Conservation (phyloP, 1,140 invertebrate species). For the Grapholita molesta region DNA sequence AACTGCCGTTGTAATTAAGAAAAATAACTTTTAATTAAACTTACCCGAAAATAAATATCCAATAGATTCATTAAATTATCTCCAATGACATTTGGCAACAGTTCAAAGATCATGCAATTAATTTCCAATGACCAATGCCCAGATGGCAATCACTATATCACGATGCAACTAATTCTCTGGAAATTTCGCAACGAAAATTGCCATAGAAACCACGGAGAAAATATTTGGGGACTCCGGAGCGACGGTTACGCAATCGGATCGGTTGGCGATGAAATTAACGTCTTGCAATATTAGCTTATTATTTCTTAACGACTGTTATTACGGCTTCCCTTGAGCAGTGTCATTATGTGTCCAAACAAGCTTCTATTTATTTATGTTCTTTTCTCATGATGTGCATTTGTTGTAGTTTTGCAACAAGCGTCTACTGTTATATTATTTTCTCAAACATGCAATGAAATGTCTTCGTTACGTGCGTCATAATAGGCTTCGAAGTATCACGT, state of each 20-base stretch:
- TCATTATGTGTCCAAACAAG: conserved; percentile 43
- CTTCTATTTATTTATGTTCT: conserved; percentile 36
- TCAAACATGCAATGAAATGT: too few relatives aligned
- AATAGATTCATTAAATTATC: not conserved
- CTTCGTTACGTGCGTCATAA: too few relatives aligned
- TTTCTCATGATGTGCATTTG: not conserved
- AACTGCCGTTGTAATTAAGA: too few relatives aligned
- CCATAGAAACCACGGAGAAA: conserved; percentile 41
- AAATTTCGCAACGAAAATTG: conserved; percentile 63
- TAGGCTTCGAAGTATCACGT: too few relatives aligned
- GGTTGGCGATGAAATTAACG: conserved; percentile 50
- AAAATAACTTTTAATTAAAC: not conserved
- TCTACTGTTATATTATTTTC: conserved; percentile 6
- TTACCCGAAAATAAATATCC: not conserved
- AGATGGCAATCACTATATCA: conserved; percentile 58
- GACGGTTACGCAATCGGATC: conserved; percentile 44
- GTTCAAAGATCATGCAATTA: conserved; percentile 72
- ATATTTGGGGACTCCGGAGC: conserved; percentile 53
- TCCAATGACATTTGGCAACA: conserved; percentile 60
- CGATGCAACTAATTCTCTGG: conserved; percentile 61
- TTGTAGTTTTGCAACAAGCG: not conserved
- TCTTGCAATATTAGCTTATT: conserved; percentile 51
- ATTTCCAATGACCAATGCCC: conserved; percentile 60
- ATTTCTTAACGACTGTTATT: conserved; percentile 60
- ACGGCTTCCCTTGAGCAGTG: conserved; percentile 45